These are phyloP conservation scores for Canis aureus DNA, from an alignment of 2,113 vertebrate species.

Conservation along the genomic window DNA sequence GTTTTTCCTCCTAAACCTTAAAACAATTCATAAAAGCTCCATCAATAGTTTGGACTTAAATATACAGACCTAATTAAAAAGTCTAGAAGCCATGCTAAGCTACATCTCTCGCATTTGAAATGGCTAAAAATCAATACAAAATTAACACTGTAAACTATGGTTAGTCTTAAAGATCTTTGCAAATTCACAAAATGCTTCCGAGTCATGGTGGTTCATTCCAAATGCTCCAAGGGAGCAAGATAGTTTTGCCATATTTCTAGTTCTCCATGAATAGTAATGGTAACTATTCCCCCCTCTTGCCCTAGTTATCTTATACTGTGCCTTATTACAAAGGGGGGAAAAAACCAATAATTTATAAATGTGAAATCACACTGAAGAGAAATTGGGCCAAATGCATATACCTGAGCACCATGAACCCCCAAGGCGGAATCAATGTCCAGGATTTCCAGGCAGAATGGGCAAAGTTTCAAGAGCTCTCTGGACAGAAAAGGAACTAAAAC, in stretches of 20 bases:
- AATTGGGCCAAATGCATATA: neutral
- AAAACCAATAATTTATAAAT: conserved; percentile 45
- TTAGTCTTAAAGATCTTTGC: conserved; percentile 40
- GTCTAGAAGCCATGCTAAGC: neutral
- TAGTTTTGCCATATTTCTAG: neutral
- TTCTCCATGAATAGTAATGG: neutral
- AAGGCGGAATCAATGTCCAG: neutral
- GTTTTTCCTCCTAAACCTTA: conserved; percentile 44
- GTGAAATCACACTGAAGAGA: conserved; percentile 37
- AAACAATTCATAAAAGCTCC: conserved; percentile 41
- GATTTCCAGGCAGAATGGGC: neutral
- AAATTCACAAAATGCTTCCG: conserved; percentile 52
- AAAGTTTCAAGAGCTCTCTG: conserved; percentile 46
- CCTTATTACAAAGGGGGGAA: neutral
- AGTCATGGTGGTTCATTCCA: neutral
- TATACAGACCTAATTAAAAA: conserved; percentile 62
- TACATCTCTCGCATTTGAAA: conserved; percentile 58
- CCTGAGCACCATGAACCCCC: neutral
- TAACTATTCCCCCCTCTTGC: neutral
- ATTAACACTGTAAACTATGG: conserved; percentile 23
- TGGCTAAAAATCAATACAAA: conserved; percentile 63
- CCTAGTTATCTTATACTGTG: neutral
- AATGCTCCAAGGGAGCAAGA: neutral
- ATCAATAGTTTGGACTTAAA: neutral
- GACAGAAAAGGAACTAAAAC: conserved; percentile 57